phyloP scores from a whole-genome alignment of 2,113 vertebrate species.

The Pica pica region DNA sequence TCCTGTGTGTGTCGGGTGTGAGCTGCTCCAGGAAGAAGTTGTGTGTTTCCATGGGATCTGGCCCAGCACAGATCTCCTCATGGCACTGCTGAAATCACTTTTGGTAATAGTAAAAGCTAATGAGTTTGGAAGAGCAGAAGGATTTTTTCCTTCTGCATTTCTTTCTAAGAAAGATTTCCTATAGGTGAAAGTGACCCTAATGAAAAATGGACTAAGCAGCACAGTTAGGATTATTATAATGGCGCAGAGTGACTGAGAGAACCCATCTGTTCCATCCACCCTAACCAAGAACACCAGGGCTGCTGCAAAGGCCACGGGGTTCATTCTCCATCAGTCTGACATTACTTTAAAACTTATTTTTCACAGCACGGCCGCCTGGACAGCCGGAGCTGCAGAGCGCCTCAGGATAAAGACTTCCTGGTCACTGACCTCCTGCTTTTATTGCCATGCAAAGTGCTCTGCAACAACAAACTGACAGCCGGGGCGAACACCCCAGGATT shows the following conservation, averaged over 20 bases:
- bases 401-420: slow-evolving; percentile 20
- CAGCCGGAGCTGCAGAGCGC: not conserved
- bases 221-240: not conserved
- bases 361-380: not conserved
- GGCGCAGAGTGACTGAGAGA: not conserved
- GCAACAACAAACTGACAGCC: not conserved
- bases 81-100: not conserved
- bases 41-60: not conserved
- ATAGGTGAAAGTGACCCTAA: slow-evolving; percentile 31
- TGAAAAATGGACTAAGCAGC: slow-evolving; percentile 27
- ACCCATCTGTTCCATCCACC: slow-evolving; percentile 23
- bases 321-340: slow-evolving; percentile 14
- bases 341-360: slow-evolving; percentile 34
- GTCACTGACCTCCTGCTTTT: slow-evolving; percentile 18
- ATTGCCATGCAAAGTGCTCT: not conserved
- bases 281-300: not conserved
- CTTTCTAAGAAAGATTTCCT: slow-evolving; percentile 6
- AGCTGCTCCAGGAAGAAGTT: not conserved
- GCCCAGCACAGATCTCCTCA: not conserved
- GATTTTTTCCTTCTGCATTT: not conserved
- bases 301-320: slow-evolving; percentile 3
- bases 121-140: not conserved
- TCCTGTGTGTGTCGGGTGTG: not conserved
- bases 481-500: rapidly evolving
- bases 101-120: not conserved